These are phyloP conservation scores for Lottia scabra DNA, from an alignment of 2,888 invertebrate genomes.

Conservation along the genomic window DNA sequence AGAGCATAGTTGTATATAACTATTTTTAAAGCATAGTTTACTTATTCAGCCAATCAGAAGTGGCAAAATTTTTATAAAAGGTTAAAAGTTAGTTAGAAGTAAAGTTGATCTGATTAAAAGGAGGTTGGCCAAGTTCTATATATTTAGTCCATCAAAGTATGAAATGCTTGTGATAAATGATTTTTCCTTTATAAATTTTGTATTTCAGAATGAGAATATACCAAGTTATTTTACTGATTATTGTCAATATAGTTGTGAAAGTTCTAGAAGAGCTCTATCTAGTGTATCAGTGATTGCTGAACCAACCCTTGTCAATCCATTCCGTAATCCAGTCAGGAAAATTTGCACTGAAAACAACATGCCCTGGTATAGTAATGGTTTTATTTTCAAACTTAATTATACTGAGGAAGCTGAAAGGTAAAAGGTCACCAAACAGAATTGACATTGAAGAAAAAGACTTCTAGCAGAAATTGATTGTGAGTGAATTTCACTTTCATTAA, in stretches of 20 bases:
- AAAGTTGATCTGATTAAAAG: no score
- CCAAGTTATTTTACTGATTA: slow-evolving; percentile 64
- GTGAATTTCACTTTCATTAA: no score
- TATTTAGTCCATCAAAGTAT: no score
- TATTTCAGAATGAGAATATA: slow-evolving; percentile 42
- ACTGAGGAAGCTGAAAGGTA: neutral
- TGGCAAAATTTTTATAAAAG: no score
- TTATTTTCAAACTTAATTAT: slow-evolving; percentile 43
- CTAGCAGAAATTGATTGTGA: no score
- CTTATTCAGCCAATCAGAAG: no score
- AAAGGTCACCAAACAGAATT: neutral
- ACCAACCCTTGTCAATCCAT: slow-evolving; percentile 56
- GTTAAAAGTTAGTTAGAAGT: no score
- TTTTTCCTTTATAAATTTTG: neutral
- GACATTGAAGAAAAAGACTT: no score
- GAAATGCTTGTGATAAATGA: no score
- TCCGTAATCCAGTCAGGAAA: slow-evolving; percentile 57
- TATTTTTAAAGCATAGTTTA: no score
- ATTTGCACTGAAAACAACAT: slow-evolving; percentile 51
- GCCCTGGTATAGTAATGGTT: slow-evolving; percentile 63
- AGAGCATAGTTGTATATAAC: no score
- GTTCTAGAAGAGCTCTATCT: slow-evolving; percentile 40
- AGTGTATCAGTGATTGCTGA: slow-evolving; percentile 38
- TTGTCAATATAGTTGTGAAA: slow-evolving; percentile 58
- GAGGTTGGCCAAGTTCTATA: no score